phyloP scores from a whole-genome alignment of 2,797 vertebrate genomes.

The Hylomyscus alleni region DNA sequence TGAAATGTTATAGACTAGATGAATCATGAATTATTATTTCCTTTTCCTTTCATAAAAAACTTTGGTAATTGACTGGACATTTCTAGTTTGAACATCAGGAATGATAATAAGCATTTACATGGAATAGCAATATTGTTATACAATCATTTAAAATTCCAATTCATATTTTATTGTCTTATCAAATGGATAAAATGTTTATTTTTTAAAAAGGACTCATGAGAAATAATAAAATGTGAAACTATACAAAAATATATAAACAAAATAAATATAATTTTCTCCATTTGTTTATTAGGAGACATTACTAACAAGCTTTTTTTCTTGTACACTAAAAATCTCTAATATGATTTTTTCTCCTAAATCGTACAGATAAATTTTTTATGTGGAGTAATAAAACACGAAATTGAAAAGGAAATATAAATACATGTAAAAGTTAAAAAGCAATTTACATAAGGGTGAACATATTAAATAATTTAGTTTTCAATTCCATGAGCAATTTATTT shows the following conservation, averaged over 20 bases:
- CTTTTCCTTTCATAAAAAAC: constrained; percentile 26
- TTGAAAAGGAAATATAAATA: constrained; percentile 32
- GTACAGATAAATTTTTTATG: constrained; percentile 8
- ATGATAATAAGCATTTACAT: constrained; percentile 43
- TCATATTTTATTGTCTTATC: constrained; percentile 46
- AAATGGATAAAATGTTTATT: background rate
- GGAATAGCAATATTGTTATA: background rate
- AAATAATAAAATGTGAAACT: background rate
- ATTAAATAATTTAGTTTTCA: constrained; percentile 59
- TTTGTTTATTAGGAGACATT: constrained; percentile 36
- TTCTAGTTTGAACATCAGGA: background rate
- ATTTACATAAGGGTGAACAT: constrained; percentile 21
- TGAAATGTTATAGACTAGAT: constrained; percentile 55
- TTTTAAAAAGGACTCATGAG: background rate
- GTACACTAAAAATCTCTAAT: background rate
- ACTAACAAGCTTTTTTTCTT: background rate
- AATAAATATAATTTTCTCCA: constrained; percentile 33
- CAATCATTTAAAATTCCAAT: background rate
- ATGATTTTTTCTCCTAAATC: background rate
- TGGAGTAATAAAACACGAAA: constrained; percentile 28
- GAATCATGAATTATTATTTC: constrained; percentile 59
- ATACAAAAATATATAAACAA: constrained; percentile 29
- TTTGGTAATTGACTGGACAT: constrained; percentile 39
- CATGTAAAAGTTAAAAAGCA: constrained; percentile 33
- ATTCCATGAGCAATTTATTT: constrained; percentile 38